Base-by-base conservation (phyloP, 2,888 invertebrate genomes). In the Phragmatobia fuliginosa region DNA sequence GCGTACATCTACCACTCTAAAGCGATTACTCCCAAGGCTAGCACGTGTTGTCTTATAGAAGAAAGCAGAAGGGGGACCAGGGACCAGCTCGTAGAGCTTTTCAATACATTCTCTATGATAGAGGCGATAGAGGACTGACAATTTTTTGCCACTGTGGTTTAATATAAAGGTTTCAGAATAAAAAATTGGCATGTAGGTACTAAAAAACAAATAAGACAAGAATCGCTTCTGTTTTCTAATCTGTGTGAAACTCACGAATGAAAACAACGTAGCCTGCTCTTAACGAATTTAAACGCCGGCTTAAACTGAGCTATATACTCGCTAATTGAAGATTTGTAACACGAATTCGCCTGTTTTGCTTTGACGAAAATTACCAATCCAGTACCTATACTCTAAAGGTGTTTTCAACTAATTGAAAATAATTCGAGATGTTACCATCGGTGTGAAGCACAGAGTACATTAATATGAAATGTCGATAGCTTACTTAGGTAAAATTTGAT, bases 231-330 rank as follows among this genome's bases (percentile, higher is more conserved):
- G 41, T 32, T 38, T n/a, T 1, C 16, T 88, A 83, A 25, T 92
- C 90, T 91, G 72, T 89, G 89, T 52, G 33, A 68, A 75, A 78
- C 79, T 72, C 81, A 81, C 86, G 87, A 91, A 87, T 87, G 87
- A 91, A 89, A 86, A 87, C 89, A 91, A 89, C 91, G 88, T 87
- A 85, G 89, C 85, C 87, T 87, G 85, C 85, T 90, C 78, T 90
- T 94, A 94, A 94, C 94, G 91, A 94, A 94, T 94, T 94, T 93
- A 94, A 94, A 94, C 91, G 93, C 92, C 92, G 94, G 91, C 91
- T 91, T 94, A 94, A 94, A 93, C 94, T 94, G 93, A 92, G 88
- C 90, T 90, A 89, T 91, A 86, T 88, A 86, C 83, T 83, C 84
- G 83, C 90, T 94, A 94, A 94, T 94, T 94, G 93, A 83, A 92